Evolutionary conservation across 2,797 vertebrate species (phyloP), one percentile per base, ranked within the genome.

Genomic region (Intellagama lesueurii): DNA sequence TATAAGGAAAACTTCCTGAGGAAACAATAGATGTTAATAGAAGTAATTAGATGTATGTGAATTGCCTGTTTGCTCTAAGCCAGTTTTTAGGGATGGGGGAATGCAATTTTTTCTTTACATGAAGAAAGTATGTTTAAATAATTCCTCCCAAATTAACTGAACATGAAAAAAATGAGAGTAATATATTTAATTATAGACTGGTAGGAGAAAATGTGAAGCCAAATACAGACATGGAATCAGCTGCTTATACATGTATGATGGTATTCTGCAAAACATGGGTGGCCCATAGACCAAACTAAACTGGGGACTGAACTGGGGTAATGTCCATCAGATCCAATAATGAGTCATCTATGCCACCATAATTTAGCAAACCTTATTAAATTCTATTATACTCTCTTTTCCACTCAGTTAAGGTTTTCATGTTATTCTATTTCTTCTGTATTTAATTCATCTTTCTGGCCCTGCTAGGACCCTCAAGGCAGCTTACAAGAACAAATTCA

Each of bases 1-100:
- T 89, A 92, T 78, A 87, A 0, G 60, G 89, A 87, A 49, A 88
- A 94, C 85, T 22, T 32, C 60, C 49, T 72, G 76, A 1, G 40
- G 86, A 90, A 7, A 22, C 81, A 56, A 56, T 85, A 32, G 44
- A 28, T 1, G 0, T 44, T 83, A 56, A 78, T 22, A 78, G 2
- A 90, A 89, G 88, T 70, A 87, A 85, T 85, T 26, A 91, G 79
- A 86, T 0, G 28, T 35, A 79, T 72, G 44, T 30, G 44, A 30
- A 64, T 49, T 2, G 79, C 86, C 5, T 12, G 35, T 80, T 86
- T 47, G 60, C 49, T 85, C 3, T 19, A 68, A 84, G 91, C 72
- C 56, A 68, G 26, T n/a, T 7, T 77, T 28, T 28, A 47, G 26
- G 14, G 28, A 52, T 28, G 40, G 3, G 19, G 47, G 0, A 1